Conservation (phyloP, 1,140 invertebrate species). For the Cepaea nemoralis region DNA sequence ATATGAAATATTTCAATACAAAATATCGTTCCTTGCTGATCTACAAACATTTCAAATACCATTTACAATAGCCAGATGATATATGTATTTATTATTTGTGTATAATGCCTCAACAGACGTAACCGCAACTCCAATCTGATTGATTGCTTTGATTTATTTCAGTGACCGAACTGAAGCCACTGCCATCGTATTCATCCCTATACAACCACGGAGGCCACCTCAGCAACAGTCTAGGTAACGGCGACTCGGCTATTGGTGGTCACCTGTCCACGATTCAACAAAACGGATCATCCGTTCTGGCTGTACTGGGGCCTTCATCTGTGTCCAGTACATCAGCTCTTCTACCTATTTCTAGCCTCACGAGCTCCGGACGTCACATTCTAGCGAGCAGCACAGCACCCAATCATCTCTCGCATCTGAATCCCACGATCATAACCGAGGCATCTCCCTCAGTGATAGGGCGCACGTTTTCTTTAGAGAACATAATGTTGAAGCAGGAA, state of each 20-base stretch:
- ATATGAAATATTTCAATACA: too few relatives aligned
- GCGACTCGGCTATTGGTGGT: background rate
- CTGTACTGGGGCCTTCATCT: constrained; percentile 40
- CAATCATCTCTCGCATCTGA: constrained; percentile 38
- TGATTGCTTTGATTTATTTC: background rate
- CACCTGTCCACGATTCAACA: constrained; percentile 1
- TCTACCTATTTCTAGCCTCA: constrained; percentile 46
- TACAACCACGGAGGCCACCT: background rate
- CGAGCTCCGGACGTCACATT: constrained; percentile 32
- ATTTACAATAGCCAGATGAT: too few relatives aligned
- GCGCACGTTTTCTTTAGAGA: constrained; percentile 39
- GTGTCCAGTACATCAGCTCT: constrained; percentile 31
- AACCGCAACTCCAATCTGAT: too few relatives aligned
- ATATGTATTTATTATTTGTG: too few relatives aligned
- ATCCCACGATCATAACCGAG: background rate
- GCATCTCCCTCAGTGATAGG: constrained; percentile 29
- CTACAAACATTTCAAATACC: too few relatives aligned
- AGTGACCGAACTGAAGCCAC: background rate
- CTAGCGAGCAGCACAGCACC: background rate
- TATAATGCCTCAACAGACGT: too few relatives aligned
- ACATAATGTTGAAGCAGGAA: constrained; percentile 43
- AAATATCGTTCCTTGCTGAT: too few relatives aligned
- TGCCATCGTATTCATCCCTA: constrained; percentile 33
- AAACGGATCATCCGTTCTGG: constrained; percentile 43
- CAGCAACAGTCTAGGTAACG: background rate